Conservation (phyloP, 2,113 vertebrate genomes). For the Microtus pennsylvanicus region DNA sequence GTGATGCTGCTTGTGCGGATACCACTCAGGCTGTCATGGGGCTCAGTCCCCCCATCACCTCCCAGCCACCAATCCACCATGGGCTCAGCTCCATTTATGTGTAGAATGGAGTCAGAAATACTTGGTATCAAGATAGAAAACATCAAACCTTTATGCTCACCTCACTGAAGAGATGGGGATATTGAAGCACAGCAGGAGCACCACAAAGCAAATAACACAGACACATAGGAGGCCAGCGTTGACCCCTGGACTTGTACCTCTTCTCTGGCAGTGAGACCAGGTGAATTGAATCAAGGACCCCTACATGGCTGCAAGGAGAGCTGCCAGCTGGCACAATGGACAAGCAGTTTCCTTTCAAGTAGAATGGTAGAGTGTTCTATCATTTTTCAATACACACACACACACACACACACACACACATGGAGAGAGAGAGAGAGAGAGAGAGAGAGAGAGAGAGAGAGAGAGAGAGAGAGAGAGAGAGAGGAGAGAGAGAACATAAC, state of each 20-base stretch:
- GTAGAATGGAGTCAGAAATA: not conserved
- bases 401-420: not conserved
- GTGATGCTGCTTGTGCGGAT: not conserved
- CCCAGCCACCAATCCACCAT: too few species aligned
- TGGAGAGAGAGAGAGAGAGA: not conserved
- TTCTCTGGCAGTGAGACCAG: not conserved
- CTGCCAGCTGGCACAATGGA: not conserved
- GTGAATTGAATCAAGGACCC: not conserved
- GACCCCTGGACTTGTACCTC: not conserved
- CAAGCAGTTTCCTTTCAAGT: not conserved
- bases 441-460: too few species aligned
- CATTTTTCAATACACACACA: not conserved
- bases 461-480: not conserved
- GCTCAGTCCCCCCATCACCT: not conserved
- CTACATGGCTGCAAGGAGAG: not conserved
- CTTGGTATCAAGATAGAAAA: not conserved
- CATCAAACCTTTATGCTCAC: not conserved
- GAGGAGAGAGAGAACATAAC: not conserved
- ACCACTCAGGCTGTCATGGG: not conserved
- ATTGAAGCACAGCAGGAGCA: not conserved
- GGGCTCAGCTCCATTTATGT: rapidly evolving
- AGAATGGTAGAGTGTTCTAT: not conserved
- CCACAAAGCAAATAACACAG: not conserved
- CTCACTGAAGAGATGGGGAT: not conserved
- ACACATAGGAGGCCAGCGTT: not conserved